Evolutionary conservation across 2,113 vertebrate species (phyloP).

Genomic region (Channa maculata): DNA sequence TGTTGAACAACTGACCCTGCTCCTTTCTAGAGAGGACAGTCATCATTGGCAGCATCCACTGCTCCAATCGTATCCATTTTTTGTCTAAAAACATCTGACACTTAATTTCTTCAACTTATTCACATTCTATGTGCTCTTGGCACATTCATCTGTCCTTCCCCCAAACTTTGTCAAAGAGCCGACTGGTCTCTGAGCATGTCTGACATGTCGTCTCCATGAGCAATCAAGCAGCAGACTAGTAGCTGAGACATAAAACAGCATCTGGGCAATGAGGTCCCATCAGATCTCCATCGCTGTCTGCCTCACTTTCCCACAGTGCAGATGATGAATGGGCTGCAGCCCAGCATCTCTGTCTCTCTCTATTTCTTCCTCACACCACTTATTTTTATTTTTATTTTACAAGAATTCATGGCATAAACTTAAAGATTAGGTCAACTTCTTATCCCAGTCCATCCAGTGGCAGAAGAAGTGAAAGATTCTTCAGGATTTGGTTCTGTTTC

Average conservation of each 20-base stretch:
- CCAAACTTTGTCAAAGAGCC: too few relatives aligned
- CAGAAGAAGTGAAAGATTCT: background rate
- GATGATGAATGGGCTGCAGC: background rate
- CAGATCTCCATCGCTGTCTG: background rate
- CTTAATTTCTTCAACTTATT: background rate
- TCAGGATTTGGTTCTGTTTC: background rate
- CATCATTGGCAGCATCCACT: too few relatives aligned
- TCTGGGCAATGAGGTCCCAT: constrained; percentile 3
- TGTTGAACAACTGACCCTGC: too few relatives aligned
- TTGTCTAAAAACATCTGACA: background rate
- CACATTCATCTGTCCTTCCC: background rate
- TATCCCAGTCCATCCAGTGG: background rate
- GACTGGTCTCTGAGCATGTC: background rate
- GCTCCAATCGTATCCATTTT: too few relatives aligned
- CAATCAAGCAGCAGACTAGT: background rate
- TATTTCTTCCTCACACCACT: background rate
- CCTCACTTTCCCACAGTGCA: background rate
- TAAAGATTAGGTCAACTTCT: background rate
- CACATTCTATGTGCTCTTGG: background rate
- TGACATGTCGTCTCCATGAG: constrained; percentile 10
- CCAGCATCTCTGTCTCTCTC: background rate
- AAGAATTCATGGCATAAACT: background rate
- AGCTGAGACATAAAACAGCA: constrained; percentile 18
- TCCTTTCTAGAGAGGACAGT: too few relatives aligned
- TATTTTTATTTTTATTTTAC: background rate